Evolutionary conservation across 2,113 vertebrate genomes (phyloP).

Genomic region (Odocoileus virginianus): DNA sequence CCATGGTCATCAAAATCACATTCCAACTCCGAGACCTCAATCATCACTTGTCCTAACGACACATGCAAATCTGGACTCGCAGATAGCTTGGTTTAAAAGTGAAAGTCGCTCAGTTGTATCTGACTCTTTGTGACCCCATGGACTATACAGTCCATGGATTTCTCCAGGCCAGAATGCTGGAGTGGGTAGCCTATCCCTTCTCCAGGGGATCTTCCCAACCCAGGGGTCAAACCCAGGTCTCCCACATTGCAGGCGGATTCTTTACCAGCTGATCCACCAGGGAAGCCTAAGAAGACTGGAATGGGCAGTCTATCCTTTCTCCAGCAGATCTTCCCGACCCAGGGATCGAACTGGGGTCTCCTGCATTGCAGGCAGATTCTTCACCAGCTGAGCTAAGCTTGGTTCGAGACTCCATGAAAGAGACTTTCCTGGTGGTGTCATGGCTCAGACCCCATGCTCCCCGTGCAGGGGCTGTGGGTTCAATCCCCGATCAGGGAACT

Average conservation of each 20-base stretch:
- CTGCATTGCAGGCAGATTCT: not conserved
- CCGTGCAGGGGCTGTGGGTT: not conserved
- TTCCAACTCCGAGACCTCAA: not conserved
- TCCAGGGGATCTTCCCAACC: not conserved
- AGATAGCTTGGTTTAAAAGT: not conserved
- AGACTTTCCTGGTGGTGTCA: not conserved
- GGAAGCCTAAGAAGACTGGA: not conserved
- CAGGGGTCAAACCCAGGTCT: not conserved
- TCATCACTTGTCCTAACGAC: not conserved
- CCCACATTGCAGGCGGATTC: not conserved
- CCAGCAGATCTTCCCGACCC: not conserved
- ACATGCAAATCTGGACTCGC: not conserved
- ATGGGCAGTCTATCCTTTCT: not conserved
- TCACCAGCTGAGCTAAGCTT: not conserved
- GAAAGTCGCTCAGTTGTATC: not conserved
- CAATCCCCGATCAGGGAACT: not conserved
- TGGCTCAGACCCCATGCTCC: not conserved
- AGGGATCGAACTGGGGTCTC: not conserved
- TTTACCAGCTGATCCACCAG: not conserved
- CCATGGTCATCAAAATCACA: not conserved
- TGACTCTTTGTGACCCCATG: not conserved
- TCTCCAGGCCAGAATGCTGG: not conserved
- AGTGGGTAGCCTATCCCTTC: not conserved
- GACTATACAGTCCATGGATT: not conserved
- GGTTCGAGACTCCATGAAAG: not conserved